These are phyloP conservation scores for Nothoprocta pentlandii DNA, from an alignment of 2,113 vertebrate genomes.

Conservation along the genomic window DNA sequence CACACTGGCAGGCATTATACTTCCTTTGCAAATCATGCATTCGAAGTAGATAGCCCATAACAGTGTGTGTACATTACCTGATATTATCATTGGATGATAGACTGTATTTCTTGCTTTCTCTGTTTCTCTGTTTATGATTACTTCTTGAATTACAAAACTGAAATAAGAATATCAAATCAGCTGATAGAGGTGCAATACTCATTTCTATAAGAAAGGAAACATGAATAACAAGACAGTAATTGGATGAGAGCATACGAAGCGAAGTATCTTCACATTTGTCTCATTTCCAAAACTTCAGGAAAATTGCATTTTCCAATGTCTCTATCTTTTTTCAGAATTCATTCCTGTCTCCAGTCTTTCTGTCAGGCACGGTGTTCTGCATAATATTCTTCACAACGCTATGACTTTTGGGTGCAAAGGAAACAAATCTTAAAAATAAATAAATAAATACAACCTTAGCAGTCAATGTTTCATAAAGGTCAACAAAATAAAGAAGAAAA, in stretches of 20 bases:
- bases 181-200: neutral
- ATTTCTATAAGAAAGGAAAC: neutral
- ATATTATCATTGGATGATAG: neutral
- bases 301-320: rapidly evolving
- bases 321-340: neutral
- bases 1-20: neutral
- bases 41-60: neutral
- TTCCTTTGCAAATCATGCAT: conserved; percentile 7
- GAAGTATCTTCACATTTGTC: neutral
- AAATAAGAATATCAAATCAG: neutral
- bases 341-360: neutral
- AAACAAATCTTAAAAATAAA: neutral
- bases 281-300: neutral
- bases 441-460: neutral
- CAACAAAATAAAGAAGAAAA: neutral
- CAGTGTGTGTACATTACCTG: neutral
- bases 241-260: neutral
- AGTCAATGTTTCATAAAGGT: neutral
- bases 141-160: neutral
- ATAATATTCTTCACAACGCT: rapidly evolving
- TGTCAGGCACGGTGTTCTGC: neutral
- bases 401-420: neutral
- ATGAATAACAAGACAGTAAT: neutral
- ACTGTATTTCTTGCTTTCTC: neutral
- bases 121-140: neutral